These are phyloP conservation scores for Turdus rufiventris DNA, from an alignment of 2,113 vertebrate genomes.

Conservation along the genomic window DNA sequence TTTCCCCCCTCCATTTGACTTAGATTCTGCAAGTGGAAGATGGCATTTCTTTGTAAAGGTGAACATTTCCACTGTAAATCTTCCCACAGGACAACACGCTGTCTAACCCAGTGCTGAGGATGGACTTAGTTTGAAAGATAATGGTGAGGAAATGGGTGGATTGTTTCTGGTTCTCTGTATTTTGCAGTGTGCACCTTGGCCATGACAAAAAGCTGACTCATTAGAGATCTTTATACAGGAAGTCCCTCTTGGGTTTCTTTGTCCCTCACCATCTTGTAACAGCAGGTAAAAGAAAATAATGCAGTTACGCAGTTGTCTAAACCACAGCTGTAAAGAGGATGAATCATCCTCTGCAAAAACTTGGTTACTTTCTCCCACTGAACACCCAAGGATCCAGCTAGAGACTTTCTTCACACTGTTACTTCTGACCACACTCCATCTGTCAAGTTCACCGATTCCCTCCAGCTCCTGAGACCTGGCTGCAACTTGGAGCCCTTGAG, in stretches of 20 bases:
- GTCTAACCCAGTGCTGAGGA: not conserved
- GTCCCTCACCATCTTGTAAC: not conserved
- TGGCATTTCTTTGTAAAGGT: not conserved
- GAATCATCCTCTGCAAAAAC: not conserved
- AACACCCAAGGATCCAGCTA: not conserved
- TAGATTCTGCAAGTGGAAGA: not conserved
- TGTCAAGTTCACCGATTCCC: not conserved
- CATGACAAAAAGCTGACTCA: not conserved
- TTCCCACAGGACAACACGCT: fast-evolving
- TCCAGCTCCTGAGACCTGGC: not conserved
- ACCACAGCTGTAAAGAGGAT: not conserved
- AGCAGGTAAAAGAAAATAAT: not conserved
- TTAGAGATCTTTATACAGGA: not conserved
- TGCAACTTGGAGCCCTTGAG: not conserved
- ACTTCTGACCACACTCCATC: not conserved
- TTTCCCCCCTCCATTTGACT: not conserved
- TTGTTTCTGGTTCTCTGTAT: not conserved
- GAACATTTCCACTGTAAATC: not conserved
- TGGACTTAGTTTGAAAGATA: not conserved
- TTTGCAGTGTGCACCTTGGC: not conserved
- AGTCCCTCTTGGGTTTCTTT: fast-evolving
- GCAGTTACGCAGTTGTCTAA: not conserved
- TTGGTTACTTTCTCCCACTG: not conserved
- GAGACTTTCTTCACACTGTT: not conserved
- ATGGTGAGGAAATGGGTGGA: not conserved